phyloP scores from a whole-genome alignment of 1,140 invertebrate species.

The Rhopalosiphum padi region DNA sequence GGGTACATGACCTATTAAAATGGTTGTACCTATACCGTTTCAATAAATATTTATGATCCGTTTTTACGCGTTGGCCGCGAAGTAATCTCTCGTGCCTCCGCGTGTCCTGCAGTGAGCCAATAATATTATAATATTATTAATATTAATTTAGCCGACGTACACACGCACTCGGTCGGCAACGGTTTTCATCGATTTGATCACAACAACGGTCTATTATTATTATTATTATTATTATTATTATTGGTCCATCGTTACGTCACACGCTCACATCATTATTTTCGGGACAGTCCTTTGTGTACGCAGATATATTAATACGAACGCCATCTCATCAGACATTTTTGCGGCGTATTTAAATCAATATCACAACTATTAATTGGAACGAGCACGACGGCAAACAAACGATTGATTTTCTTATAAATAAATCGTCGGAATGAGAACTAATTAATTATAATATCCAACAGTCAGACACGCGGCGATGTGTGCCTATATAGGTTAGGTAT shows the following conservation, averaged over 20 bases:
- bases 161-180: neutral
- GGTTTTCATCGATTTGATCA: neutral
- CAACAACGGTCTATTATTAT: neutral
- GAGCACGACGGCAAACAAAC: neutral
- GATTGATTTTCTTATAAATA: neutral
- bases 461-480: neutral
- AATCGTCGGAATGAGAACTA: neutral
- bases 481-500: too few species aligned
- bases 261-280: neutral
- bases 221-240: neutral
- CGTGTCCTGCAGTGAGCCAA: too few species aligned
- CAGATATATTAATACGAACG: too few species aligned
- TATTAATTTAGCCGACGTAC: too few species aligned
- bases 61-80: too few species aligned
- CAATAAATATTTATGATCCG: too few species aligned
- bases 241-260: too few species aligned
- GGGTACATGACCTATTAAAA: too few species aligned
- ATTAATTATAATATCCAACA: neutral
- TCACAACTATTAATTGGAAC: neutral
- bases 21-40: too few species aligned
- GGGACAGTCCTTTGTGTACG: too few species aligned
- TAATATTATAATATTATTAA: too few species aligned
- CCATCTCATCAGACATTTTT: neutral
- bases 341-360: neutral
- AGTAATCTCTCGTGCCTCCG: too few species aligned